Conservation (phyloP, 2,888 invertebrate genomes). For the Tanytarsus gracilentus region DNA sequence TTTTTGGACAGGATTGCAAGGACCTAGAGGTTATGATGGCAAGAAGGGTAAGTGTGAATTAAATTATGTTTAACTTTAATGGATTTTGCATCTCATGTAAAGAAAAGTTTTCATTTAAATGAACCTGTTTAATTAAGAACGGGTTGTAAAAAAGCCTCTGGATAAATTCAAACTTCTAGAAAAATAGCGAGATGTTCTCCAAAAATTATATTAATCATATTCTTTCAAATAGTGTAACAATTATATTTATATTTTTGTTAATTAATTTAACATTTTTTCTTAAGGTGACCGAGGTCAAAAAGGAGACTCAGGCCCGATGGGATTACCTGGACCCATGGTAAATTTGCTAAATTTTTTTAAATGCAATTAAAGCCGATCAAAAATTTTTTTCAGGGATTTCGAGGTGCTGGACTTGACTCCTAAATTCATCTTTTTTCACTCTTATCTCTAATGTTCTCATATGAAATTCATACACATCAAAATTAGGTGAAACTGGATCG, state of each 20-base stretch:
- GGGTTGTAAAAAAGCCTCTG: too few relatives aligned
- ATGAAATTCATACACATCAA: not conserved
- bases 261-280: slow-evolving; percentile 30
- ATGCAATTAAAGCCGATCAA: too few relatives aligned
- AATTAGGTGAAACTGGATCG: slow-evolving; percentile 41
- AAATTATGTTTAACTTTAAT: too few relatives aligned
- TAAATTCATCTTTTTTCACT: slow-evolving; percentile 6
- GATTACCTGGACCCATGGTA: slow-evolving; percentile 85
- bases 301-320: slow-evolving; percentile 78
- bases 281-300: slow-evolving; percentile 43
- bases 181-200: too few relatives aligned
- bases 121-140: too few relatives aligned
- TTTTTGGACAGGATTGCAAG: slow-evolving; percentile 44
- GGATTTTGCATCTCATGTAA: too few relatives aligned
- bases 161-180: too few relatives aligned
- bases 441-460: not conserved
- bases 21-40: slow-evolving; percentile 62
- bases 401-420: not conserved
- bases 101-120: too few relatives aligned
- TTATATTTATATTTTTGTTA: slow-evolving; percentile 16
- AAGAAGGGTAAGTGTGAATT: too few relatives aligned
- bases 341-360: not conserved
- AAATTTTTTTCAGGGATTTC: too few relatives aligned
- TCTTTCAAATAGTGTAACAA: too few relatives aligned
- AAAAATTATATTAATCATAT: too few relatives aligned